Percentiles rank a stretch among this genome's conserved stretches.
Evolutionary conservation across 1,140 invertebrate genomes (phyloP).

Genomic region (Latrodectus geometricus): DNA sequence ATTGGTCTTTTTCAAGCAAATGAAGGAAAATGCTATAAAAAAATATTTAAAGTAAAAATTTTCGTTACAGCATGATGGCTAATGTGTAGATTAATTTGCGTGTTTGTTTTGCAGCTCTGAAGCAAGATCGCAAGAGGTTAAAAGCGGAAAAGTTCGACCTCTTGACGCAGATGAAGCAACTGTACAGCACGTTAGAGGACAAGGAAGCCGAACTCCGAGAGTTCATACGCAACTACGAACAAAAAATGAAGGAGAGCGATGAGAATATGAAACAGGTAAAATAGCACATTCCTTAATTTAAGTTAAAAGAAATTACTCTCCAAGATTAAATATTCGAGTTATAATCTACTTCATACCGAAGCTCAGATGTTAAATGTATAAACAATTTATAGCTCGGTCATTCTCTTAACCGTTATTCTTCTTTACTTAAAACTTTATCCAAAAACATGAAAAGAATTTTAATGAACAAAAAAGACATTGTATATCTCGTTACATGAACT

Average conservation of each 20-base stretch:
- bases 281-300: background rate
- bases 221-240: conserved; percentile 94
- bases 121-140: conserved; percentile 88
- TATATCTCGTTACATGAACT: too few species aligned
- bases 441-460: too few species aligned
- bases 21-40: too few species aligned
- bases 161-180: conserved; percentile 93
- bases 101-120: conserved; percentile 73
- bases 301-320: background rate
- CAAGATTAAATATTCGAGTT: background rate
- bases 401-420: too few species aligned
- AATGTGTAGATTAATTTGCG: background rate
- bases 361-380: too few species aligned
- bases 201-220: conserved; percentile 93
- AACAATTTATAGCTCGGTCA: too few species aligned
- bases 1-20: too few species aligned
- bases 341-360: background rate
- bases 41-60: background rate
- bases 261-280: conserved; percentile 75
- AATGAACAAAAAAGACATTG: too few species aligned
- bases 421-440: too few species aligned
- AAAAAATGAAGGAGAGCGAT: conserved; percentile 83
- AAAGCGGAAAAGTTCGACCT: conserved; percentile 95
- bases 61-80: background rate
- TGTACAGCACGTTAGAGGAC: conserved; percentile 92